A percentile compares a stretch with the other conserved stretches of the same genome.
Conservation (phyloP, 2,113 vertebrate genomes). For the Anolis carolinensis region DNA sequence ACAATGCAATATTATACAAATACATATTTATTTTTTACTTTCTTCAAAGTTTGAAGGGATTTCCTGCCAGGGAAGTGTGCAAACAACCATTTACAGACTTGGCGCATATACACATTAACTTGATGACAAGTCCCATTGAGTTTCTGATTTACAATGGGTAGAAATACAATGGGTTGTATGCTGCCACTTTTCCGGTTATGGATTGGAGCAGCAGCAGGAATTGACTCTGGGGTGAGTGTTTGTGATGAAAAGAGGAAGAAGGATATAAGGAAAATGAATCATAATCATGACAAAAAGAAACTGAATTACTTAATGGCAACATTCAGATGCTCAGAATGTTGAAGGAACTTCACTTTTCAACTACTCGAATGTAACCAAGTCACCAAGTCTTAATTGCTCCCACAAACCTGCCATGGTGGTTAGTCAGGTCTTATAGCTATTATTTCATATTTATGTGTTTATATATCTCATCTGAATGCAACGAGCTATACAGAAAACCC, state of each 20-base stretch:
- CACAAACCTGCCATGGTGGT: not conserved
- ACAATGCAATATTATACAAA: not conserved
- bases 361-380: conserved; percentile 1
- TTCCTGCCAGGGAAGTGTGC: not conserved
- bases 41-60: not conserved
- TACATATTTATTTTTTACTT: not conserved
- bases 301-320: conserved; percentile 12
- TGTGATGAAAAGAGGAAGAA: conserved; percentile 40
- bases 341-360: conserved; percentile 42
- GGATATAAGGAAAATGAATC: conserved; percentile 56
- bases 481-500: not conserved
- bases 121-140: too few relatives aligned
- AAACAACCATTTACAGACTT: not conserved
- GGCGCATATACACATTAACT: too few relatives aligned
- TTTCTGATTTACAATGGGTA: too few relatives aligned
- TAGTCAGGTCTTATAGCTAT: not conserved
- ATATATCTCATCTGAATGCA: not conserved
- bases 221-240: conserved; percentile 31
- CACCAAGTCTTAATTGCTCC: not conserved
- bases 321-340: conserved; percentile 10
- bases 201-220: conserved; percentile 46
- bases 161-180: too few relatives aligned
- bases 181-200: not conserved
- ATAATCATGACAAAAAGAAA: conserved; percentile 55
- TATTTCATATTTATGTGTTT: not conserved